Percentiles rank a stretch among this genome's conserved stretches.
These are phyloP conservation scores for Dendropsophus ebraccatus DNA, from an alignment of 2,113 vertebrate species.

Conservation along the genomic window DNA sequence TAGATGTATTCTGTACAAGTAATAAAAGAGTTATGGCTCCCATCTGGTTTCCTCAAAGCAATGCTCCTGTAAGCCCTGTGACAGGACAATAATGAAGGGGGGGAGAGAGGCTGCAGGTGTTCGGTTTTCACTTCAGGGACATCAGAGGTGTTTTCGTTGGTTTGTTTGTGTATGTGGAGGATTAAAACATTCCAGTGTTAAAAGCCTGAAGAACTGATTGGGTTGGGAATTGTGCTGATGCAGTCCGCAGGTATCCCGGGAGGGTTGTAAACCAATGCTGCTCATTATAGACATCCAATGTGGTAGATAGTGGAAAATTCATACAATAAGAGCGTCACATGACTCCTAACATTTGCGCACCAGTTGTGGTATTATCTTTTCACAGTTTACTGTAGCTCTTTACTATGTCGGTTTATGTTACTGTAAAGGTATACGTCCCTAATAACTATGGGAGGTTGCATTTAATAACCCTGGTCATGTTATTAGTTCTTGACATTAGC, in stretches of 20 bases:
- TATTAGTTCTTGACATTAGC: background rate
- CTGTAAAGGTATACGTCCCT: background rate
- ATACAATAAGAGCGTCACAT: background rate
- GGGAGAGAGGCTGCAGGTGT: conserved; percentile 42
- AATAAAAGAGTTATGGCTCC: conserved; percentile 49
- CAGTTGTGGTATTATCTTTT: background rate
- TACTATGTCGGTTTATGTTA: background rate
- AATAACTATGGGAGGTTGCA: background rate
- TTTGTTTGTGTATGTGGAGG: conserved; percentile 35
- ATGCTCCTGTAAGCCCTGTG: conserved; percentile 7
- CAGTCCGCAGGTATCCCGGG: background rate
- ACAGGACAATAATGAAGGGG: conserved; percentile 26
- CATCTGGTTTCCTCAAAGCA: conserved; percentile 46
- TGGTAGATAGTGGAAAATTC: background rate
- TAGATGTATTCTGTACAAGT: conserved; percentile 22
- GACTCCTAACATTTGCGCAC: background rate
- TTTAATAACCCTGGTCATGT: background rate
- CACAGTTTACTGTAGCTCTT: background rate
- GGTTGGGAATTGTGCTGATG: background rate
- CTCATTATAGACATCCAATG: background rate
- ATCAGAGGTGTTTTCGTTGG: background rate
- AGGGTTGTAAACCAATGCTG: background rate
- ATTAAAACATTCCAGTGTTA: conserved; percentile 44
- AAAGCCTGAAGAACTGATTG: conserved; percentile 13
- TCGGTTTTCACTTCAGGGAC: background rate